Conservation (phyloP, 2,888 invertebrate species). For the Eledona agricola region DNA sequence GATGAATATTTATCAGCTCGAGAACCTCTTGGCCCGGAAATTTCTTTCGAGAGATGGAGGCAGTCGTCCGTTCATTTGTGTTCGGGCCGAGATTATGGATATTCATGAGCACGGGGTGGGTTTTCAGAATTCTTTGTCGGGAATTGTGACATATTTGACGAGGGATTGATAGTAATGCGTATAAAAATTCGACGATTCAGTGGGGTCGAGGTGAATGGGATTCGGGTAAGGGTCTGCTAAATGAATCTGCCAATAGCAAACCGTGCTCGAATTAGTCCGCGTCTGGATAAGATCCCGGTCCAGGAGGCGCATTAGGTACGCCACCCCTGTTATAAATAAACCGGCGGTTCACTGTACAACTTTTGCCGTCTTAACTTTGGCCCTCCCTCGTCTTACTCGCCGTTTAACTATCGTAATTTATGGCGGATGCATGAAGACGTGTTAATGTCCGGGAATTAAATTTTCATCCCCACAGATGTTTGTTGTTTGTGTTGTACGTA, state of each 20-base stretch:
- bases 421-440: slow-evolving; percentile 18
- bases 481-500: too few species aligned
- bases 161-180: slow-evolving; percentile 24
- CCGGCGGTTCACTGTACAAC: slow-evolving; percentile 48
- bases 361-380: slow-evolving; percentile 43
- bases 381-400: slow-evolving; percentile 29
- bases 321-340: slow-evolving; percentile 51
- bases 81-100: slow-evolving; percentile 21
- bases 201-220: slow-evolving; percentile 23
- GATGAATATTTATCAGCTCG: slow-evolving; percentile 30
- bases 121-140: slow-evolving; percentile 5
- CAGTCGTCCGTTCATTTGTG: slow-evolving; percentile 24
- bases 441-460: slow-evolving; percentile 30
- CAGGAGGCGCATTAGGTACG: slow-evolving; percentile 47
- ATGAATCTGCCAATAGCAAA: slow-evolving; percentile 52
- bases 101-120: slow-evolving; percentile 29
- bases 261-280: slow-evolving; percentile 49
- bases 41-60: slow-evolving; percentile 19
- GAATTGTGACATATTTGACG: slow-evolving; percentile 23
- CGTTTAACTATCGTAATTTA: slow-evolving; percentile 32
- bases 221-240: slow-evolving; percentile 23
- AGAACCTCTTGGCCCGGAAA: slow-evolving; percentile 22
- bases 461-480: too few species aligned
- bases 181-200: slow-evolving; percentile 23
- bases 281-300: slow-evolving; percentile 49